A percentile compares a stretch with the other conserved stretches of the same genome.
Conservation (phyloP, 2,888 invertebrate species). For the Limnephilus auricula region DNA sequence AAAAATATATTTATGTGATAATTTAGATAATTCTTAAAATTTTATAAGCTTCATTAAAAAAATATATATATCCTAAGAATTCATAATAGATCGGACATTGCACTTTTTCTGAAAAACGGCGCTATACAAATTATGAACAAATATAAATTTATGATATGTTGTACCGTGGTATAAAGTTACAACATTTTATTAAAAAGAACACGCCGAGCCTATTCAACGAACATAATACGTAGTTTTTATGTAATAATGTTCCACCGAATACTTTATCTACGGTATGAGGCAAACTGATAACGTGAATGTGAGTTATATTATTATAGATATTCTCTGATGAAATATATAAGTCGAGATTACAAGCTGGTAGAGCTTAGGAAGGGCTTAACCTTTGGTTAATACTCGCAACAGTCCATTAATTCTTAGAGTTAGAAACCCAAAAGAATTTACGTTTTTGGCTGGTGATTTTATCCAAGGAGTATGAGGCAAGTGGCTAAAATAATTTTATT, state of each 20-base stretch:
- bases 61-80: too few relatives aligned
- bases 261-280: neutral
- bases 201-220: neutral
- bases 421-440: conserved; percentile 64
- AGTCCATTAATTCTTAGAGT: conserved; percentile 66
- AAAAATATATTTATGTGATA: too few relatives aligned
- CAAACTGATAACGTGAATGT: neutral
- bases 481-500: conserved; percentile 59
- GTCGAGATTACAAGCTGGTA: conserved; percentile 40
- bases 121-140: too few relatives aligned
- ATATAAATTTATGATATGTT: too few relatives aligned
- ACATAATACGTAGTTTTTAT: neutral
- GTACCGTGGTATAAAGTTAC: neutral
- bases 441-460: conserved; percentile 59
- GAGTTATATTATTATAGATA: conserved; percentile 41
- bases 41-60: too few relatives aligned
- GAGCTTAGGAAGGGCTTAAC: conserved; percentile 62
- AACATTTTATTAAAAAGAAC: neutral
- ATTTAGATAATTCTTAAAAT: too few relatives aligned
- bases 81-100: too few relatives aligned
- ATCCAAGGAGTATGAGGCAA: conserved; percentile 54
- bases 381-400: conserved; percentile 65
- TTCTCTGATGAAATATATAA: conserved; percentile 52
- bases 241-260: neutral
- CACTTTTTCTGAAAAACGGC: too few relatives aligned